These are phyloP conservation scores for Sebastes fasciatus DNA, from an alignment of 2,113 vertebrate genomes.

Conservation along the genomic window DNA sequence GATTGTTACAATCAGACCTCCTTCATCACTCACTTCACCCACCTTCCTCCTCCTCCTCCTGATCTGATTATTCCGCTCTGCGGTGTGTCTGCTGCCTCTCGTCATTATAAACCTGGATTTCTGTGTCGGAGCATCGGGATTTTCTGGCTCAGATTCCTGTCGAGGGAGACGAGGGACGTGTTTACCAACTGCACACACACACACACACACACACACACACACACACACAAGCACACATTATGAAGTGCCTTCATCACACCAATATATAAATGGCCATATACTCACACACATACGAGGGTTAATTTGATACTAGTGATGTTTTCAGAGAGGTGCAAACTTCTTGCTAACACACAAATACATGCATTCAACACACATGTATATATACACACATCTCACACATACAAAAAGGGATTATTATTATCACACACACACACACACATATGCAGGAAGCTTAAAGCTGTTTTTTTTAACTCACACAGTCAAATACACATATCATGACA, in stretches of 20 bases:
- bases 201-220: constrained; percentile 27
- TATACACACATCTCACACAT: neutral
- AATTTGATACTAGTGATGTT: too few relatives aligned
- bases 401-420: constrained; percentile 65
- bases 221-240: constrained; percentile 17
- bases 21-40: neutral
- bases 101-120: constrained; percentile 67
- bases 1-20: neutral
- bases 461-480: constrained; percentile 38
- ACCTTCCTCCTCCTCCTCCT: constrained; percentile 35
- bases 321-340: too few relatives aligned
- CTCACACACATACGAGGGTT: neutral
- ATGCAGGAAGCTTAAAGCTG: constrained; percentile 48
- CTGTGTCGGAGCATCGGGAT: constrained; percentile 51
- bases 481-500: constrained; percentile 22
- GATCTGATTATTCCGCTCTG: constrained; percentile 67
- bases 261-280: neutral
- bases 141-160: constrained; percentile 64
- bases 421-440: constrained; percentile 43
- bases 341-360: neutral
- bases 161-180: constrained; percentile 37
- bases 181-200: constrained; percentile 46
- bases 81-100: constrained; percentile 51
- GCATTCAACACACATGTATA: constrained; percentile 22
- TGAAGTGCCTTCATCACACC: too few relatives aligned